phyloP scores from a whole-genome alignment of 2,797 vertebrate species.

The Hirundo rustica region DNA sequence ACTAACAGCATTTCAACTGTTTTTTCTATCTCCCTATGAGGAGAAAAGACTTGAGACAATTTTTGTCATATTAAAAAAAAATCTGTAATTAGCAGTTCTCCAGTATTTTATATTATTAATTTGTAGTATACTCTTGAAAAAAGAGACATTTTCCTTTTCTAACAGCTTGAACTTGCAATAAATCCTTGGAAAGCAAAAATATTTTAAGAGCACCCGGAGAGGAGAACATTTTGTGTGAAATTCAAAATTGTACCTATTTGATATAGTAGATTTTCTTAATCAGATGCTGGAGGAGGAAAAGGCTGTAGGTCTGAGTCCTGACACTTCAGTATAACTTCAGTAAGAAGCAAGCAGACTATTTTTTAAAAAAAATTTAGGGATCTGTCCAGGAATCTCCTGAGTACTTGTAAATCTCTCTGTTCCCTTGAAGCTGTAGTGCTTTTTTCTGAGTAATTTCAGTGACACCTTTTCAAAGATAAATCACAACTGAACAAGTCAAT shows the following conservation, averaged over 20 bases:
- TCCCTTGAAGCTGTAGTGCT: background rate
- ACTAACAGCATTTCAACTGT: background rate
- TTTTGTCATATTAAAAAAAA: background rate
- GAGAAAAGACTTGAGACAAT: background rate
- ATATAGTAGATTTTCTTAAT: background rate
- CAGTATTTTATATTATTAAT: background rate
- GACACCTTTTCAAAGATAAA: background rate
- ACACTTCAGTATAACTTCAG: background rate
- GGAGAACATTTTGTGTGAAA: background rate
- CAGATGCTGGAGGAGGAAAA: background rate
- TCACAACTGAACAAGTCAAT: background rate
- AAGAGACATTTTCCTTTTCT: background rate
- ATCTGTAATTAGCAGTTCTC: background rate
- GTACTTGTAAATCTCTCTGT: background rate
- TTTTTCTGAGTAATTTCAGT: background rate
- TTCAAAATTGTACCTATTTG: background rate
- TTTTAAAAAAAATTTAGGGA: fast-evolving
- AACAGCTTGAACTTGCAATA: background rate
- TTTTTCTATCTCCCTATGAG: background rate
- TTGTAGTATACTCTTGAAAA: background rate
- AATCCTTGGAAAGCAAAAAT: background rate
- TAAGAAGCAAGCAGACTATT: background rate
- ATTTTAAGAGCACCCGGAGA: background rate
- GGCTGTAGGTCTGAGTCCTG: background rate
- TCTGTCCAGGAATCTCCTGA: background rate